Base-by-base conservation (phyloP, 2,113 vertebrate species). In the Xiphophorus maculatus region DNA sequence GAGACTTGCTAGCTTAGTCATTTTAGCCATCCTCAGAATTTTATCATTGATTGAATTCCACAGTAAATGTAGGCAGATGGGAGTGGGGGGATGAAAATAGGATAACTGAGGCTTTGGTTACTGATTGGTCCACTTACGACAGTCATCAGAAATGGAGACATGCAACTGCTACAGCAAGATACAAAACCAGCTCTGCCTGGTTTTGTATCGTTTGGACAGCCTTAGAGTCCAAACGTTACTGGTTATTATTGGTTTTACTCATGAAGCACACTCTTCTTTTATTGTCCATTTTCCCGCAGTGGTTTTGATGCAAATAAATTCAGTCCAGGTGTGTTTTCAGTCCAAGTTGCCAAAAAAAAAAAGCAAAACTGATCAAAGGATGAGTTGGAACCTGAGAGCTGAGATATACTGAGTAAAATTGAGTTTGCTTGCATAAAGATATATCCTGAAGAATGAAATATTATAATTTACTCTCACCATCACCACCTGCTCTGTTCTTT, bases 261-360 rank as follows among this genome's bases (percentile, higher is more conserved):
- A 25, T 54, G 22, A 54, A 54, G 22, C 51, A 54, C 19, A n/a
- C 51, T 54, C 51, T 54, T 54, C 19, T 25, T 25, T 22, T 40
- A 13, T 35, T 40, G 35, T 64, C 22, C 71, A 67, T 44, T 25
- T 32, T 75, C 13, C 0, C 29, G 0, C 15, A 12, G 6, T 15
- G 28, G 35, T 28, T 73, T 35, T 25, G 17, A 48, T 35, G 1
- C 14, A 73, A 13, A 27, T 3, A 10, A 15, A 48, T 5, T 10
- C 27, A 19, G 33, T 60, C 10, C 0, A 75, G 73, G 77, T 80
- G 82, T 85, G 80, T 77, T 33, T 84, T 90, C 30, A 44, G 84
- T 89, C 82, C 77, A 84, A 80, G 72, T 66, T 25, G 14, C 6
- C 29, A 27, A 40, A 42, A 42, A 42, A 42, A 40, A 10, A 35